Percentiles rank a stretch among this genome's conserved stretches.
These are phyloP conservation scores for Blastomussa wellsi DNA, from an alignment of 92 coral and sea anemone species.

Conservation along the genomic window DNA sequence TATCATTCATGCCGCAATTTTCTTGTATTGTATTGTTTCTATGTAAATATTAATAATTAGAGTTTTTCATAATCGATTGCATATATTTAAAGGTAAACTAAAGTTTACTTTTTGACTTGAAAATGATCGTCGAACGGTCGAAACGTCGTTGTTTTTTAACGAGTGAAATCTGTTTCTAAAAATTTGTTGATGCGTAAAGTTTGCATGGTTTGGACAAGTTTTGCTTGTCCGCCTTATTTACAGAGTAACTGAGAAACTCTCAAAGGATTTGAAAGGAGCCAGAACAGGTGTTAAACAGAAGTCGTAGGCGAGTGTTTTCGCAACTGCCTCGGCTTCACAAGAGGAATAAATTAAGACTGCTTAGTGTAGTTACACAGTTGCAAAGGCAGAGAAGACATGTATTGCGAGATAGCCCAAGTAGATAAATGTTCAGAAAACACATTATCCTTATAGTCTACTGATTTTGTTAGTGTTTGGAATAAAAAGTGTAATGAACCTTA, in stretches of 20 bases:
- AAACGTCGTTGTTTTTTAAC: too few species aligned
- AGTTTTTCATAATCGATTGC: too few species aligned
- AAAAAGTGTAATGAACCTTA: not conserved
- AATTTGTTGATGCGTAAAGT: too few species aligned
- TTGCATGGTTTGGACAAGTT: too few species aligned
- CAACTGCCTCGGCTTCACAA: not conserved
- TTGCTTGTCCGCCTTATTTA: not conserved
- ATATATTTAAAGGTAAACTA: too few species aligned
- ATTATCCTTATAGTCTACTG: too few species aligned
- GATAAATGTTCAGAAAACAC: not conserved
- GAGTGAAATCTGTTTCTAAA: too few species aligned
- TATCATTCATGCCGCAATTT: too few species aligned
- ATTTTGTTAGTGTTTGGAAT: not conserved
- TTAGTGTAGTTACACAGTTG: not conserved
- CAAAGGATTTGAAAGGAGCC: not conserved
- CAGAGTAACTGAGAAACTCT: not conserved
- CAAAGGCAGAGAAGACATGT: not conserved
- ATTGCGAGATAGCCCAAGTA: not conserved
- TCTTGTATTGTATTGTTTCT: too few species aligned
- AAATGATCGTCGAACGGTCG: too few species aligned
- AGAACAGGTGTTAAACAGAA: not conserved
- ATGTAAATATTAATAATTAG: too few species aligned
- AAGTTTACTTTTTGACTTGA: too few species aligned
- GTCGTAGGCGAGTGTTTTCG: not conserved
- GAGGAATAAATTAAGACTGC: not conserved